These are phyloP conservation scores for Rousettus leschenaultii DNA, from an alignment of 2,113 vertebrate genomes.

Conservation along the genomic window DNA sequence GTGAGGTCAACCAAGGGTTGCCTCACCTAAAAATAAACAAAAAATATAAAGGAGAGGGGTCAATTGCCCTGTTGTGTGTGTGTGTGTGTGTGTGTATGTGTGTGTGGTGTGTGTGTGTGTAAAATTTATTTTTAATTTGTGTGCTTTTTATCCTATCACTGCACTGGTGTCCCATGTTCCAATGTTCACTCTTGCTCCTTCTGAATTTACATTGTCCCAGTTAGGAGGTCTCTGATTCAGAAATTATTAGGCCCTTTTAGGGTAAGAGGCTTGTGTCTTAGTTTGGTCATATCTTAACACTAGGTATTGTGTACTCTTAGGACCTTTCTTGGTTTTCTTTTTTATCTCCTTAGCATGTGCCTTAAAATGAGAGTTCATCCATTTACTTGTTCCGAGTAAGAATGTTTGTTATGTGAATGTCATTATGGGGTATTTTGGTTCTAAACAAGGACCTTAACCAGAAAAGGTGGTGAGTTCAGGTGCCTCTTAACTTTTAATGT, in stretches of 20 bases:
- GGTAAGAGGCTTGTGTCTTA: background rate
- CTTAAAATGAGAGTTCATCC: background rate
- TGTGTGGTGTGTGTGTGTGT: too few relatives aligned
- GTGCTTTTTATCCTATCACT: background rate
- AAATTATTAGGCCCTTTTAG: background rate
- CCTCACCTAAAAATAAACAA: too few relatives aligned
- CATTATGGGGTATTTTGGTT: background rate
- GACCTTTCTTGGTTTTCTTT: background rate
- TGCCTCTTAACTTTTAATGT: background rate
- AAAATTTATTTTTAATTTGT: background rate
- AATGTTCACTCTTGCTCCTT: background rate
- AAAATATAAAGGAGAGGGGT: background rate
- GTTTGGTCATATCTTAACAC: background rate
- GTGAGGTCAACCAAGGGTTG: too few relatives aligned
- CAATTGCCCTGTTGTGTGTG: background rate
- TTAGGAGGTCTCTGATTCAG: background rate
- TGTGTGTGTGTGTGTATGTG: too few relatives aligned
- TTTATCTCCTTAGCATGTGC: background rate
- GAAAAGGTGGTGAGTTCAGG: background rate
- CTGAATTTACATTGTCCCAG: background rate
- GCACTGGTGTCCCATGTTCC: background rate
- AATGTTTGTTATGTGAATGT: background rate
- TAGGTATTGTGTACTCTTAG: background rate
- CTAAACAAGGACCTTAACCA: background rate
- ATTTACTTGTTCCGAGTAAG: background rate